Evolutionary conservation across 2,888 invertebrate genomes (phyloP), one percentile per base, ranked within the genome.

Genomic region (Trachelus tabidus): DNA sequence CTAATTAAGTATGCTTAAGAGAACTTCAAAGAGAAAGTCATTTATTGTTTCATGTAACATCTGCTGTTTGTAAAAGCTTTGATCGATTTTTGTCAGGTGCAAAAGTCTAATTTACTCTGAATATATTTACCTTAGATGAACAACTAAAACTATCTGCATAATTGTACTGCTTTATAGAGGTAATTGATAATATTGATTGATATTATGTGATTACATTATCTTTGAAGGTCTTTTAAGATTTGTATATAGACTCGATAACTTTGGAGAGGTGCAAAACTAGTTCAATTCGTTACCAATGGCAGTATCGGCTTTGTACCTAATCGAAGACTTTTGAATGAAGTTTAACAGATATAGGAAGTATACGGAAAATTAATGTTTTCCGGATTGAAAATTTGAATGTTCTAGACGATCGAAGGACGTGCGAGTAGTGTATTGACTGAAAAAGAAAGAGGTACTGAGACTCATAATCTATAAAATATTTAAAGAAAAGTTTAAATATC

Each of bases 201-300:
- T 9, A 56, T 23, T 56, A 23, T 15, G 9, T 23, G 56, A 56
- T 56, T 9, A 9, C 23, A 23, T 34, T 84, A 78, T 78, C 83
- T 84, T 83, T 83, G 83, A 83, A 81, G 81, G 82, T 82, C 79
- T 84, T 81, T 82, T 79, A 77, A 82, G 80, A 84, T 82, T 83
- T 88, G 87, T 88, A 88, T 77, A 87, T 88, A 87, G 79, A 84
- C 83, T 78, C 78, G n/a, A 84, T 84, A 84, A 83, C 81, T 82
- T 83, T 82, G 79, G 84, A 85, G 85, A 86, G 85, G 86, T 87
- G 87, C 86, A 85, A 88, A 86, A 87, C 87, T 87, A 89, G 88
- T 88, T 88, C 85, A 88, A 88, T 87, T 88, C 85, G 87, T 89
- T 87, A 89, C 88, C 86, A 86, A 85, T 86, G 84, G 88, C 87